Evolutionary conservation across 2,888 invertebrate species (phyloP).

Genomic region (Fragum sueziense): DNA sequence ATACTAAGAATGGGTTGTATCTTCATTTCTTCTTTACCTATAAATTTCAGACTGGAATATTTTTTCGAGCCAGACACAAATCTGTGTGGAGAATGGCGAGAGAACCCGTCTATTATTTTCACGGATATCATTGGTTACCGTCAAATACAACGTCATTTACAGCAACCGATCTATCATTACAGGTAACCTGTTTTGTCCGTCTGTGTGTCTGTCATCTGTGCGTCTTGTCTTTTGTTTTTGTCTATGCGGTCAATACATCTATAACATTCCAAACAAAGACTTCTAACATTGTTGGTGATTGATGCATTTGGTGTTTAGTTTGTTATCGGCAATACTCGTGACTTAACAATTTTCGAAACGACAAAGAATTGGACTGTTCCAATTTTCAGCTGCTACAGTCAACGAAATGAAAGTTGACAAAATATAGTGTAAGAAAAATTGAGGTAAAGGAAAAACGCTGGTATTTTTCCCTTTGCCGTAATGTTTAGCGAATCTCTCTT

Average conservation of each 20-base stretch:
- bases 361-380: background rate
- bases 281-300: background rate
- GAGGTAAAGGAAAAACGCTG: background rate
- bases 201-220: too few species aligned
- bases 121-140: conserved; percentile 9
- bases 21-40: too few species aligned
- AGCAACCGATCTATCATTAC: conserved; percentile 28
- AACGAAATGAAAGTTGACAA: background rate
- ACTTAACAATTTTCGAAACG: background rate
- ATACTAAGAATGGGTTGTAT: too few species aligned
- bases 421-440: background rate
- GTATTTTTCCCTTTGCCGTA: background rate
- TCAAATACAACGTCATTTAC: background rate
- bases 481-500: background rate
- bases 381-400: background rate
- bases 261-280: too few species aligned
- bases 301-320: too few species aligned
- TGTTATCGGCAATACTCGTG: too few species aligned
- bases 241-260: too few species aligned
- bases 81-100: background rate
- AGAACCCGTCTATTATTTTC: background rate
- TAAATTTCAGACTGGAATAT: background rate
- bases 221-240: too few species aligned
- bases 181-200: too few species aligned
- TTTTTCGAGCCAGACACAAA: background rate